Percentiles rank a stretch among this genome's conserved stretches.
Conservation (phyloP, 2,113 vertebrate genomes). For the Acrocephalus kingi region DNA sequence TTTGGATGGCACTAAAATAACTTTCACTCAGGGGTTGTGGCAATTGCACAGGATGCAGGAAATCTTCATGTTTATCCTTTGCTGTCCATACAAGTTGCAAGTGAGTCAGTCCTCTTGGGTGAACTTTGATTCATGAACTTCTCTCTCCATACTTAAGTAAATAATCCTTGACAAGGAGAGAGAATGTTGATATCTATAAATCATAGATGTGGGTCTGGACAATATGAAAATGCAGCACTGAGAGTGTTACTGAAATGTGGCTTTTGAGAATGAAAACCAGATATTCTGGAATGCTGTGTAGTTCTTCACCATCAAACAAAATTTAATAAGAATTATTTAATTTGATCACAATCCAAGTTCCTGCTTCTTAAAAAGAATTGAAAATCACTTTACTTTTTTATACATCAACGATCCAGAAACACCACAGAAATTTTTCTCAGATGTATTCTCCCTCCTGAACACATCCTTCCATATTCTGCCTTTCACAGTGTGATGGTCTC, state of each 20-base stretch:
- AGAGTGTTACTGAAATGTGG: not conserved
- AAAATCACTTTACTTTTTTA: not conserved
- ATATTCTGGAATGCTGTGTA: not conserved
- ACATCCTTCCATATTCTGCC: not conserved
- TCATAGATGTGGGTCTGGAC: not conserved
- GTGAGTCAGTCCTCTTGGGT: not conserved
- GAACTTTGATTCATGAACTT: not conserved
- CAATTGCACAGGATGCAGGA: not conserved
- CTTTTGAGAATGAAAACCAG: not conserved
- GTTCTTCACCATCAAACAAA: not conserved
- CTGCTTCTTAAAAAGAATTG: not conserved
- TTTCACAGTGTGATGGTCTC: not conserved
- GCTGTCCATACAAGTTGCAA: not conserved
- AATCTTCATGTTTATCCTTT: not conserved
- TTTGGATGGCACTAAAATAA: not conserved
- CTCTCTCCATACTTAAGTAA: not conserved
- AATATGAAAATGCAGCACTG: not conserved
- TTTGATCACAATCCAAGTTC: not conserved
- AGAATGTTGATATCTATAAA: not conserved
- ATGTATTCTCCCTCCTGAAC: not conserved
- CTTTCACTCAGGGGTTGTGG: not conserved
- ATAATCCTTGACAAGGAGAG: not conserved
- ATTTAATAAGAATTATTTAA: conserved; percentile 11
- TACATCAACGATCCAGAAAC: not conserved
- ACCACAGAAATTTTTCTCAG: not conserved